phyloP scores from a whole-genome alignment of 37 sponge, comb jelly and placozoan genomes.

The Oopsacas minuta region DNA sequence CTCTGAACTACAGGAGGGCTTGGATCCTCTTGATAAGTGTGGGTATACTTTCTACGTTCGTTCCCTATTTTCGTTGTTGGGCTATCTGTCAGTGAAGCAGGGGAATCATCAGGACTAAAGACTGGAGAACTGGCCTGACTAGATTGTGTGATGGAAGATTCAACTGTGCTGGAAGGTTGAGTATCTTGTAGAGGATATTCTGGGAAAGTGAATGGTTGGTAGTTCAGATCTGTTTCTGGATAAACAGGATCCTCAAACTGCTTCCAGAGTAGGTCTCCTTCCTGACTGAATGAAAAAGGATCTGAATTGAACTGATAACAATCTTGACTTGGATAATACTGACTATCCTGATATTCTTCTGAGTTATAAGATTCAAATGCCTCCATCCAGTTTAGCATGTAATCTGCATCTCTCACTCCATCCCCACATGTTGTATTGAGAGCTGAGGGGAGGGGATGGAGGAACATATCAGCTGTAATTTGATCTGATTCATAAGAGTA shows the following conservation, averaged over 20 bases:
- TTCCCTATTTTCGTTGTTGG: not conserved
- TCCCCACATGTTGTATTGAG: not conserved
- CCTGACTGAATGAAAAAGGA: not conserved
- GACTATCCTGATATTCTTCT: not conserved
- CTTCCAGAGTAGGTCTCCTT: not conserved
- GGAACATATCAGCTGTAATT: not conserved
- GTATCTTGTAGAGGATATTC: not conserved
- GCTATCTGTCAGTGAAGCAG: not conserved
- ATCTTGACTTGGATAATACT: not conserved
- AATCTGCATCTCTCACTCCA: not conserved
- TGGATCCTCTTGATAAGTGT: not conserved
- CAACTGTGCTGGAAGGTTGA: not conserved
- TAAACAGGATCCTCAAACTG: not conserved
- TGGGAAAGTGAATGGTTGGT: not conserved
- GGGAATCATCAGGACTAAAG: not conserved
- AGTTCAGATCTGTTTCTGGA: not conserved
- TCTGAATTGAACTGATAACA: not conserved
- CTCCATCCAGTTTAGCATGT: not conserved
- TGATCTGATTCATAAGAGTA: not conserved
- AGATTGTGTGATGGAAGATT: not conserved
- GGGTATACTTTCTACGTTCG: not conserved
- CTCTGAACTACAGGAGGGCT: not conserved
- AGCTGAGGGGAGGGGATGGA: not conserved
- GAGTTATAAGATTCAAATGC: not conserved
- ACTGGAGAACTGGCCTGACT: not conserved